phyloP scores from a whole-genome alignment of 53 echinoderm and acorn worm genomes.

The Crossaster papposus region DNA sequence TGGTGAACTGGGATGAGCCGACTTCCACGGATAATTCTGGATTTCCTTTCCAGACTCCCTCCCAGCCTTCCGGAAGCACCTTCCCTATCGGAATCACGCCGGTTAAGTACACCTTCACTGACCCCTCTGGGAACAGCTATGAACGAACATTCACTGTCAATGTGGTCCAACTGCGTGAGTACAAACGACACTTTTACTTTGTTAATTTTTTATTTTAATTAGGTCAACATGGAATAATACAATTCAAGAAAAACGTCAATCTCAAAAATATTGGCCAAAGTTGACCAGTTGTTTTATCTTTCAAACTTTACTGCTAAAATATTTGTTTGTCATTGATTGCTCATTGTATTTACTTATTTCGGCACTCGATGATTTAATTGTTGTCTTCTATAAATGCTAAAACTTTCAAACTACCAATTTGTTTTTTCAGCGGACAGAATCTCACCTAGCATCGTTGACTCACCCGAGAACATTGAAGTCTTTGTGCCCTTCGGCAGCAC shows the following conservation, averaged over 20 bases:
- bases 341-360: too few relatives aligned
- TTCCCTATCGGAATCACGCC: slow-evolving; percentile 62
- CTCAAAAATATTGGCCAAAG: too few relatives aligned
- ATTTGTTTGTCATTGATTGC: too few relatives aligned
- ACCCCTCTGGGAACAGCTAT: slow-evolving; percentile 69
- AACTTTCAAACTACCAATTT: not conserved
- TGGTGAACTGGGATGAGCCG: slow-evolving; percentile 70
- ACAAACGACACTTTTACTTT: too few relatives aligned
- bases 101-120: slow-evolving; percentile 70
- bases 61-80: not conserved
- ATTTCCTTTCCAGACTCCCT: not conserved
- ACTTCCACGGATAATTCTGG: slow-evolving; percentile 73
- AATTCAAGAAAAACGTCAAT: too few relatives aligned
- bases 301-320: too few relatives aligned
- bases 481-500: slow-evolving; percentile 54
- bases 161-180: slow-evolving; percentile 21
- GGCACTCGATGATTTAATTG: too few relatives aligned
- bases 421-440: slow-evolving; percentile 43
- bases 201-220: too few relatives aligned
- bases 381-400: too few relatives aligned
- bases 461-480: slow-evolving; percentile 43
- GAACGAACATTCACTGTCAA: slow-evolving; percentile 60
- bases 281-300: too few relatives aligned
- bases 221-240: too few relatives aligned
- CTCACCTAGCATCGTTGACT: slow-evolving; percentile 37